These are phyloP conservation scores for Brachionus koreanus DNA, from an alignment of 1,140 invertebrate genomes.

Conservation along the genomic window DNA sequence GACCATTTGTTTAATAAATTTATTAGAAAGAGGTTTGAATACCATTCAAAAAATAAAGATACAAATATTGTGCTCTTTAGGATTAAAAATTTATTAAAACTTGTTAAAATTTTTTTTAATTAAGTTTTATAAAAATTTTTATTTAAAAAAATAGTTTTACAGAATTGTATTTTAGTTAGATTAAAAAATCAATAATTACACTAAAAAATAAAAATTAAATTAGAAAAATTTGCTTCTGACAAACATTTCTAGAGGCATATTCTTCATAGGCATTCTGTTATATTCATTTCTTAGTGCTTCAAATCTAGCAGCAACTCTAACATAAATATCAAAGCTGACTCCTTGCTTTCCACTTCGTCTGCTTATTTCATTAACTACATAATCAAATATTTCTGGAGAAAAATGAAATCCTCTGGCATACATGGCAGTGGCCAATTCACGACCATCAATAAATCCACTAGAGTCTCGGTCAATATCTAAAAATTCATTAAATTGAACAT, in stretches of 20 bases:
- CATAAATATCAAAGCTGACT: conserved; percentile 33
- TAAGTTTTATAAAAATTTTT: no score
- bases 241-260: conserved; percentile 20
- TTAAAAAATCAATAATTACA: no score
- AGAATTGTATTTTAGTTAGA: no score
- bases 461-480: conserved; percentile 36
- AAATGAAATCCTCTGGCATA: not conserved
- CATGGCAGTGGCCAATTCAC: conserved; percentile 6
- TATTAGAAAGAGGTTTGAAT: no score
- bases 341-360: conserved; percentile 41
- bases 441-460: conserved; percentile 34
- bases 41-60: no score
- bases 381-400: conserved; percentile 11
- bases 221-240: conserved; percentile 28
- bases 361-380: conserved; percentile 10
- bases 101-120: no score
- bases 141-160: no score
- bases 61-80: no score
- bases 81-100: no score
- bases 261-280: conserved; percentile 18
- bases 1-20: no score
- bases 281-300: conserved; percentile 8
- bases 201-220: not conserved
- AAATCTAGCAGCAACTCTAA: conserved; percentile 4
- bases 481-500: conserved; percentile 40